Evolutionary conservation across 2,797 vertebrate species (phyloP).

Genomic region (Micromesistius poutassou): DNA sequence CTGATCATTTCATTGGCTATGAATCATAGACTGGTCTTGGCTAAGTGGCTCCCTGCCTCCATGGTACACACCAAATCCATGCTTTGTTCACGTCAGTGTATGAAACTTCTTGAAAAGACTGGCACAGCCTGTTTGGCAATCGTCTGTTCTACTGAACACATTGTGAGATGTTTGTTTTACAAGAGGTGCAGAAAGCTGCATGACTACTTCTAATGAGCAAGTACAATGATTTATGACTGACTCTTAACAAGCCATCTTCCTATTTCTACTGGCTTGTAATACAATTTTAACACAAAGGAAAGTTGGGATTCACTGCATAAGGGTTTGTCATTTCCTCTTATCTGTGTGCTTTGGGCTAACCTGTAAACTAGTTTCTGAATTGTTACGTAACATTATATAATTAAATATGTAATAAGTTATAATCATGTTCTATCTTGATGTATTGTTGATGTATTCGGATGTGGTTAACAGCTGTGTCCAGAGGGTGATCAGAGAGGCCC

Average conservation of each 20-base stretch:
- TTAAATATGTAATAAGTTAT: constrained; percentile 47
- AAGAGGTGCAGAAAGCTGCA: neutral
- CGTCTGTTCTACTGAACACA: neutral
- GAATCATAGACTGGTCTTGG: constrained; percentile 39
- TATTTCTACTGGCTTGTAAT: neutral
- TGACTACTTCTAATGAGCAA: neutral
- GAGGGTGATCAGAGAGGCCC: constrained; percentile 44
- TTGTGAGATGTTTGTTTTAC: neutral
- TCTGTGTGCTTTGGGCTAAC: constrained; percentile 35
- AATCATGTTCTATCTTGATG: constrained; percentile 41
- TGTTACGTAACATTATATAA: constrained; percentile 23
- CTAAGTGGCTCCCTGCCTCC: constrained; percentile 29
- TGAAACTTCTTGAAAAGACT: constrained; percentile 22
- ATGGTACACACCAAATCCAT: constrained; percentile 32
- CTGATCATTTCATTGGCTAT: constrained; percentile 17
- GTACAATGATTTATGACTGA: neutral
- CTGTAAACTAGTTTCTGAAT: constrained; percentile 56
- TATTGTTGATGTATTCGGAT: constrained; percentile 48
- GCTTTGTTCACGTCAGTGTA: constrained; percentile 29
- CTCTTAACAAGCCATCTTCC: neutral
- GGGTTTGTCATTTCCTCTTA: neutral
- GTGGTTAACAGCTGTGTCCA: constrained; percentile 51
- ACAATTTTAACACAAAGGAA: neutral
- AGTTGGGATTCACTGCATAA: neutral
- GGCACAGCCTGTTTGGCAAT: constrained; percentile 17